Base-by-base conservation (phyloP, 1,140 invertebrate genomes). In the Brachionus calyciflorus region DNA sequence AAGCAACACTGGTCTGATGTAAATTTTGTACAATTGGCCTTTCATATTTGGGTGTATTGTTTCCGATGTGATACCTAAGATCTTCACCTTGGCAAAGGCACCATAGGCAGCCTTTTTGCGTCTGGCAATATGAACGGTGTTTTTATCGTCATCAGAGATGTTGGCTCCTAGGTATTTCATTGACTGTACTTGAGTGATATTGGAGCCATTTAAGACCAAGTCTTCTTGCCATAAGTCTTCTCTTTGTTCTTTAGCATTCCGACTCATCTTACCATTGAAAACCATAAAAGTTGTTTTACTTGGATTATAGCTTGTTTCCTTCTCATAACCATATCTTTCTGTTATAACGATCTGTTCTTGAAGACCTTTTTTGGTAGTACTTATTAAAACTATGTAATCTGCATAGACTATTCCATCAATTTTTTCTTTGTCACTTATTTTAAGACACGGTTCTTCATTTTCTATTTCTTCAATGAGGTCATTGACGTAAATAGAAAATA, bases 321-420 rank as follows among this genome's bases (percentile, higher is more conserved):
- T n/a, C 30, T 37, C n/a, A 17, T 37, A 37, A 7, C 55, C 55
- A 17, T 37, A 37, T 40, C 17, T 14, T 40, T 37, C 33, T 17
- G 37, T 21, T 37, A 19, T 14, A 12, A 24, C 14, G n/a, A 60
- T n/a, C 33, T 37, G 28, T 40, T 28, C 21, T 60, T 60, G 28
- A 37, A 60, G 33, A 14, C 33, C 55, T 12, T 37, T 12, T 60
- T 60, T 60, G 30, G 28, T 33, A 9, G 55, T 37, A 21, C 55
- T 60, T 40, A 60, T 24, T 60, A 60, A 21, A 14, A 60, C 9
- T 33, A 60, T 37, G 30, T 60, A 28, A 10, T 40, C 55, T 10
- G 55, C 55, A 19, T 60, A 60, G n/a, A 40, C 55, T 37, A 60
- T 60, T 14, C 33, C 37, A 21, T 60, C 55, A 37, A 60, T 60